Evolutionary conservation across 2,797 vertebrate species (phyloP), one percentile per base, ranked within the genome.

Genomic region (Sus cebifrons): DNA sequence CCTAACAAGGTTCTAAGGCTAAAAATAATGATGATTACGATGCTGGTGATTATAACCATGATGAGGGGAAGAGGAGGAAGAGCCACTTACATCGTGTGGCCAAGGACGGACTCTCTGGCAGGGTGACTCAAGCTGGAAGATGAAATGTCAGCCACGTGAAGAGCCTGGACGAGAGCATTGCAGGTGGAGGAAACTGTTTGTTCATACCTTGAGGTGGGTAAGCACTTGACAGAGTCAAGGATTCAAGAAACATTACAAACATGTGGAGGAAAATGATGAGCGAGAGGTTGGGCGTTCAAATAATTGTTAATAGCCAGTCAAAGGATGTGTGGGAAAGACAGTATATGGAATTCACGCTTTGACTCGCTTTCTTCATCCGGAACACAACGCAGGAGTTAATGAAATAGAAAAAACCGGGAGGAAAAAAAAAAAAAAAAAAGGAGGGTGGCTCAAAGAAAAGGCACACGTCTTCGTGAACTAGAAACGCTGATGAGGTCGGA

Each of bases 321-420:
- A 86, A 73, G 17, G 21, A 32, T 77, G 58, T 83, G n/a, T 94
- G 58, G 14, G 18, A 73, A 54, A 67, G 71, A 84, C 14, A 16
- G 6, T 44, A 11, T 20, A 36, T 21, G 83, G 49, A 89, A 71
- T 71, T 54, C 15, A 65, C 25, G 15, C 77, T 68, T 75, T 87
- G 44, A 87, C 52, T 87, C 18, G 54, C 52, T 79, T 84, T 44
- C 44, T 86, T 65, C 60, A 77, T n/a, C 25, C 6, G 25, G 86
- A 91, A 71, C 56, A 36, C 68, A 71, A 93, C 64, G 40, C n/a
- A 86, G 52, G n/a, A n/a, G 11, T 27, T 86, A 93, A 90, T 17
- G 29, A 86, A 49, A 49, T 3, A 75, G 15, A 49, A 64, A 64
- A 40, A 85, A 83, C 52, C 10, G 16, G 20, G 21, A 85, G 60